Conservation (phyloP, 2,888 invertebrate genomes). For the Thera britannica region DNA sequence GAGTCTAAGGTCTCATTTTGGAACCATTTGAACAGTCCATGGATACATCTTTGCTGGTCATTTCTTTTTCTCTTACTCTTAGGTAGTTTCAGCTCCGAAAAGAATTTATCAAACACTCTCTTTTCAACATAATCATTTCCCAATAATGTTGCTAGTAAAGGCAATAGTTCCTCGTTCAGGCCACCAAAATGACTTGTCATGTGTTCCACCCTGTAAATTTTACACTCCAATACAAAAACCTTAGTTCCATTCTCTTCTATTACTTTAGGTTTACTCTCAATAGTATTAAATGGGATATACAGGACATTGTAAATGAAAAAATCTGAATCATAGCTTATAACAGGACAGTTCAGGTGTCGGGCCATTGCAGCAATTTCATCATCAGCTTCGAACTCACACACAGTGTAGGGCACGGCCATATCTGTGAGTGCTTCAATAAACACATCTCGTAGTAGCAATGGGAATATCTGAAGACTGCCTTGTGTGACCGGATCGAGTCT, state of each 20-base stretch:
- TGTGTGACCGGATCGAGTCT: constrained; percentile 84
- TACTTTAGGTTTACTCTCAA: constrained; percentile 79
- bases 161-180: constrained; percentile 87
- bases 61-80: constrained; percentile 82
- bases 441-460: constrained; percentile 89
- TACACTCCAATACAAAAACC: constrained; percentile 85
- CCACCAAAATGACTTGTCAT: constrained; percentile 88
- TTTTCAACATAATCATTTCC: constrained; percentile 95
- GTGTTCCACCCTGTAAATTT: constrained; percentile 89
- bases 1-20: constrained; percentile 88
- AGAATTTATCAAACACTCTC: constrained; percentile 88
- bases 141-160: constrained; percentile 91
- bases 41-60: constrained; percentile 88
- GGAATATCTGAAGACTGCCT: constrained; percentile 86
- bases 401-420: constrained; percentile 87
- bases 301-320: constrained; percentile 94
- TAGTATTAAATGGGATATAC: constrained; percentile 91
- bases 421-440: constrained; percentile 89
- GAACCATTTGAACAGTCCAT: constrained; percentile 90
- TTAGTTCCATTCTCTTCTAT: constrained; percentile 57
- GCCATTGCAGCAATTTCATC: constrained; percentile 94
- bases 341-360: constrained; percentile 91
- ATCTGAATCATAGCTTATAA: constrained; percentile 97
- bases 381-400: constrained; percentile 96
- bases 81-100: constrained; percentile 85